phyloP scores from a whole-genome alignment of 2,888 invertebrate genomes.

The Argyra leucocephala region DNA sequence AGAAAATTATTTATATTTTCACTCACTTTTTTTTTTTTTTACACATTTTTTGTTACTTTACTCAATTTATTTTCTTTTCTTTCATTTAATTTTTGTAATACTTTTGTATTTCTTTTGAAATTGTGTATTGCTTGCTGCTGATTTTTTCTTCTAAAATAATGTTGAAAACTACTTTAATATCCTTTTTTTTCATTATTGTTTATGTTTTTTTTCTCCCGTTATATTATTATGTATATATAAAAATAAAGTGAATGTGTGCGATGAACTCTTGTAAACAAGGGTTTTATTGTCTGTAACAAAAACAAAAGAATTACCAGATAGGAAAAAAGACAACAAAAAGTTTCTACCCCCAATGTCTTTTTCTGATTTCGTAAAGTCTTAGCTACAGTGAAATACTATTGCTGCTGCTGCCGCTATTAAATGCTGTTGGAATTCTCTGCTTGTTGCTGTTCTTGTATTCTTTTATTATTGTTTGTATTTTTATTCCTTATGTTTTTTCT shows the following conservation, averaged over 20 bases:
- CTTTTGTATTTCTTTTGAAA: neutral
- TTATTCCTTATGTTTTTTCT: too few relatives aligned
- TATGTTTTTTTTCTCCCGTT: neutral
- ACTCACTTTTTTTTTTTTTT: neutral
- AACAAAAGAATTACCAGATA: neutral
- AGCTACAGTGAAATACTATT: too few relatives aligned
- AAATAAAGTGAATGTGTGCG: neutral
- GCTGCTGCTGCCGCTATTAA: too few relatives aligned
- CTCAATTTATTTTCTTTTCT: neutral
- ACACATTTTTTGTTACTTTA: neutral
- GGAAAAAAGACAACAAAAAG: neutral
- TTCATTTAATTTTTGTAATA: neutral
- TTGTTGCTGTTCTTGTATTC: too few relatives aligned
- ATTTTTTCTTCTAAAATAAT: too few relatives aligned
- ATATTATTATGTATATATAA: neutral
- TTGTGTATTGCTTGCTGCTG: too few relatives aligned
- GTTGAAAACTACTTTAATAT: too few relatives aligned
- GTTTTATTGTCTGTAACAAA: neutral
- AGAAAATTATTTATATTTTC: neutral
- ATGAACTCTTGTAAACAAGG: neutral
- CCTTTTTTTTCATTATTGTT: neutral
- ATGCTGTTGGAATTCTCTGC: too few relatives aligned
- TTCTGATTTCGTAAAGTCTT: too few relatives aligned
- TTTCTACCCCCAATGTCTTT: neutral
- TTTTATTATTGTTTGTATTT: too few relatives aligned